Evolutionary conservation across 37 sponge, comb jelly and placozoan genomes (phyloP).

Genomic region (Beroe forskalii): DNA sequence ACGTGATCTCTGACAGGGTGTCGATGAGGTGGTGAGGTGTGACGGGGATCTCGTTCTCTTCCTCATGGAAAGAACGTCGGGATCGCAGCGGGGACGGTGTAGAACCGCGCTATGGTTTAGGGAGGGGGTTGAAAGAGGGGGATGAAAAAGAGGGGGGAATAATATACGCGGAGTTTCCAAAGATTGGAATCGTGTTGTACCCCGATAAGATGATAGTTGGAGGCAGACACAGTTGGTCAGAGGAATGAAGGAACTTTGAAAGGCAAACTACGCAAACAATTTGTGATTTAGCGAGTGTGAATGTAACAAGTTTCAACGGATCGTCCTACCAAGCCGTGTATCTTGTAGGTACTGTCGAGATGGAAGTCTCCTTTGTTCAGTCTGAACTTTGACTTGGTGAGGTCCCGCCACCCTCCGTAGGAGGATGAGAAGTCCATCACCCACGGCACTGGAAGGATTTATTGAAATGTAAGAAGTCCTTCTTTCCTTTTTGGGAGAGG

Average conservation of each 20-base stretch:
- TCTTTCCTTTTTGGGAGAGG: too few species aligned
- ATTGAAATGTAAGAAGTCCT: too few species aligned
- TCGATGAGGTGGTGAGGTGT: constrained; percentile 93
- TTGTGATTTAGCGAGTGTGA: too few species aligned
- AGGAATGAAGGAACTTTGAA: too few species aligned
- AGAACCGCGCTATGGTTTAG: background rate
- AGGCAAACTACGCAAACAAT: too few species aligned
- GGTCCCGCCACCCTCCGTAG: constrained; percentile 79
- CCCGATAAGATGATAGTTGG: too few species aligned
- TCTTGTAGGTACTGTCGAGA: constrained; percentile 87
- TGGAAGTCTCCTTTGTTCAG: constrained; percentile 95
- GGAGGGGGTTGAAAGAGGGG: too few species aligned
- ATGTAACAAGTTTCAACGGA: too few species aligned
- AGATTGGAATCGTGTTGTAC: too few species aligned
- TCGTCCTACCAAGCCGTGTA: constrained; percentile 56
- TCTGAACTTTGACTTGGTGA: constrained; percentile 84
- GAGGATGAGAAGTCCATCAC: constrained; percentile 85
- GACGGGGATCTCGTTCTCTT: background rate
- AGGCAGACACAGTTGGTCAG: too few species aligned
- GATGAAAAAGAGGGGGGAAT: too few species aligned
- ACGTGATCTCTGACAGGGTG: constrained; percentile 92
- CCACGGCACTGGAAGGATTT: constrained; percentile 78
- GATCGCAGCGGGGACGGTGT: constrained; percentile 2
- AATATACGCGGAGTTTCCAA: too few species aligned
- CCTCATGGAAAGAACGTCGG: constrained; percentile 39